Conservation (phyloP, 1,140 invertebrate genomes). For the Triops longicaudatus region DNA sequence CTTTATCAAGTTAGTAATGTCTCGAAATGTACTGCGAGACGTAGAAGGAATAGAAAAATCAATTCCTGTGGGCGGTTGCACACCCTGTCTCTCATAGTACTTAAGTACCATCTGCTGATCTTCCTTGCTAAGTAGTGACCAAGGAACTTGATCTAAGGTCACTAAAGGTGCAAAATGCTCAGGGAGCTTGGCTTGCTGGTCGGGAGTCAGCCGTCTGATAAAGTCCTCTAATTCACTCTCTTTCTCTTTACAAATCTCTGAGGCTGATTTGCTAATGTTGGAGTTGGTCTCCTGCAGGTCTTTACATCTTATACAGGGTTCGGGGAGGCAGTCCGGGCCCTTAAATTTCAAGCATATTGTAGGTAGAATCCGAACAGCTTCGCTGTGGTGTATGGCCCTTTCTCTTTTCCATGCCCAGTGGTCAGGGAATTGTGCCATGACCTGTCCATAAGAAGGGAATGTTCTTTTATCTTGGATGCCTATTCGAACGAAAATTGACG, state of each 20-base stretch:
- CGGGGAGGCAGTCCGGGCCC: neutral
- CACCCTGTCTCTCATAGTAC: too few species aligned
- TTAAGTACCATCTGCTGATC: too few species aligned
- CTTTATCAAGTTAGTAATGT: neutral
- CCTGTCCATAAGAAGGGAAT: neutral
- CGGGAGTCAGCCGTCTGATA: neutral
- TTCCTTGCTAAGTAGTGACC: neutral
- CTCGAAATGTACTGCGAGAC: neutral
- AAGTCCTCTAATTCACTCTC: neutral
- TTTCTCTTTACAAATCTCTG: neutral
- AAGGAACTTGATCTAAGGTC: neutral
- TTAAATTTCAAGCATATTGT: neutral
- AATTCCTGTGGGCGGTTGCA: too few species aligned
- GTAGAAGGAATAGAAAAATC: neutral
- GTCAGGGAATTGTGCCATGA: slow-evolving; percentile 15
- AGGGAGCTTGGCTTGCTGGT: neutral
- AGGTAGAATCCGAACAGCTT: neutral
- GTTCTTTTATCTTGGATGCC: neutral
- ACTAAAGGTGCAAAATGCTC: neutral
- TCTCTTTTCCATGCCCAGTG: slow-evolving; percentile 26
- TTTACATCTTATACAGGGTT: neutral
- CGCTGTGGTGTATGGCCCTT: slow-evolving; percentile 21
- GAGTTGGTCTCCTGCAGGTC: neutral
- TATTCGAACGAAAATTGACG: neutral
- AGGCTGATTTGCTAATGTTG: neutral